Percentiles rank a stretch among this genome's conserved stretches.
Evolutionary conservation across 2,113 vertebrate genomes (phyloP).

Genomic region (Colaptes auratus): DNA sequence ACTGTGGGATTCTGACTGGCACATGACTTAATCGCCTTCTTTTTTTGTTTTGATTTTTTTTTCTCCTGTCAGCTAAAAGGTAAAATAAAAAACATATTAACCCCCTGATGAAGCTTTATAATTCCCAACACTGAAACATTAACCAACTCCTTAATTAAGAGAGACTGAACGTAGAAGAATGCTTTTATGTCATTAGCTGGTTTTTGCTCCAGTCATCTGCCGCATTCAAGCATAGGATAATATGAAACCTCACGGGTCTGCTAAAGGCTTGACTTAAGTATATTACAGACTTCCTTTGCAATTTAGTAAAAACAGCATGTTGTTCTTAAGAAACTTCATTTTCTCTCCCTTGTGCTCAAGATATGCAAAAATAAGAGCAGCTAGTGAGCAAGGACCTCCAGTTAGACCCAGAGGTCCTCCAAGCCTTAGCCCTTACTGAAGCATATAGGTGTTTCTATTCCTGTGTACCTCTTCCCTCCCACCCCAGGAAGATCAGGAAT

Average conservation of each 20-base stretch:
- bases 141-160: slow-evolving; percentile 65
- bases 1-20: background rate
- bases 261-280: slow-evolving; percentile 63
- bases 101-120: slow-evolving; percentile 42
- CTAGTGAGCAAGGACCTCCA: background rate
- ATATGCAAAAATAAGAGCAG: background rate
- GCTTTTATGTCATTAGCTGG: slow-evolving; percentile 70
- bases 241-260: slow-evolving; percentile 68
- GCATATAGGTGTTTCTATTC: background rate
- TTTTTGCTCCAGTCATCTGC: slow-evolving; percentile 65
- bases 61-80: slow-evolving; percentile 34
- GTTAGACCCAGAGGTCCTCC: background rate
- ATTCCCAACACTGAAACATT: slow-evolving; percentile 62
- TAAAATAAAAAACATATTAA: slow-evolving; percentile 58
- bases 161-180: slow-evolving; percentile 65
- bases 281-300: slow-evolving; percentile 22
- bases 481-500: background rate
- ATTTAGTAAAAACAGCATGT: slow-evolving; percentile 10
- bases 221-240: slow-evolving; percentile 70
- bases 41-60: background rate
- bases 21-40: slow-evolving; percentile 30
- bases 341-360: background rate
- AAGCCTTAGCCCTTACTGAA: background rate
- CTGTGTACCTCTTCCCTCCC: accelerated
- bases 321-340: slow-evolving; percentile 27